Evolutionary conservation across 2,113 vertebrate species (phyloP).

Genomic region (Synchiropus splendidus): DNA sequence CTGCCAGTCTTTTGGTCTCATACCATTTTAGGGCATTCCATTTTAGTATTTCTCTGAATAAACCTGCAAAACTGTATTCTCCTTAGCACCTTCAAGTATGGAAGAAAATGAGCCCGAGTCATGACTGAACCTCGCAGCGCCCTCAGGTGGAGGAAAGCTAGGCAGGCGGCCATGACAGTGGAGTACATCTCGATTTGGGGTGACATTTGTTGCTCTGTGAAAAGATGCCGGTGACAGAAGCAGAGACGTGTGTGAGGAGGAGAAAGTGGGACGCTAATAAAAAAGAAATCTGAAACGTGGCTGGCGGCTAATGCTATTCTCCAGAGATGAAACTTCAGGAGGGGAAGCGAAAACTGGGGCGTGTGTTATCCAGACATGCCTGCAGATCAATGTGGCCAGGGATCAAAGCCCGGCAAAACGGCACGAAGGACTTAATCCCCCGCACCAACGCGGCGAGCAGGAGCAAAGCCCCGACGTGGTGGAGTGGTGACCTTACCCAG

Average conservation of each 20-base stretch:
- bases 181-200: background rate
- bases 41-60: no score
- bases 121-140: no score
- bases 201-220: conserved; percentile 3
- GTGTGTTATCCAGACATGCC: conserved; percentile 49
- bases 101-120: no score
- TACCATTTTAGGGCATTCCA: no score
- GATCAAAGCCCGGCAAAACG: conserved; percentile 52
- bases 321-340: conserved; percentile 32
- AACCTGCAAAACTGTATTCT: no score
- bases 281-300: conserved; percentile 32
- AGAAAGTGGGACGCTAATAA: conserved; percentile 30
- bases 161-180: background rate
- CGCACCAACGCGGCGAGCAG: conserved; percentile 33
- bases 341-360: conserved; percentile 32
- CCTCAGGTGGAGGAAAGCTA: no score
- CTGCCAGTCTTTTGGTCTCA: no score
- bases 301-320: conserved; percentile 42
- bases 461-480: conserved; percentile 13
- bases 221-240: background rate
- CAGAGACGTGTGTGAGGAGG: conserved; percentile 14
- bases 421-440: conserved; percentile 48
- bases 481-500: conserved; percentile 74
- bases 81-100: no score
- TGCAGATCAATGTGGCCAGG: conserved; percentile 53